These are phyloP conservation scores for Drosophila parthenogenetica DNA, from an alignment of 2,888 invertebrate genomes.

Conservation along the genomic window DNA sequence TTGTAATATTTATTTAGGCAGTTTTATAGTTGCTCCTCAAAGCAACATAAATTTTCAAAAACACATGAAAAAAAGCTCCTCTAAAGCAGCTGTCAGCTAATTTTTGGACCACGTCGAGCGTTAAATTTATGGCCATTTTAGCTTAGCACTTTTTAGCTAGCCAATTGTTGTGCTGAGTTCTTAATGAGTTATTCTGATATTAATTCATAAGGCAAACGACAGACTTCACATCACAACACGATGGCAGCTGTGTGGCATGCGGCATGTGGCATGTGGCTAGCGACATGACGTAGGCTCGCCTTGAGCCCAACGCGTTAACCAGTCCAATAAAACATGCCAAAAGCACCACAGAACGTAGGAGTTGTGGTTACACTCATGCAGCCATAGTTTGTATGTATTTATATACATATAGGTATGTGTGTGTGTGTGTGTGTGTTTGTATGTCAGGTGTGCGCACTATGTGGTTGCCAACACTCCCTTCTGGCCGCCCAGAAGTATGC, in stretches of 20 bases:
- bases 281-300: slow-evolving; percentile 45
- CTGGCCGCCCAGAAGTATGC: slow-evolving; percentile 43
- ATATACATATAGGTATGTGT: not conserved
- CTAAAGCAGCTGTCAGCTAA: slow-evolving; percentile 24
- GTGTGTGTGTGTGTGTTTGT: slow-evolving; percentile 7
- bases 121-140: slow-evolving; percentile 65
- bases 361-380: slow-evolving; percentile 26
- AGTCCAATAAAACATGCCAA: slow-evolving; percentile 68
- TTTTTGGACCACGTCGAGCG: slow-evolving; percentile 38
- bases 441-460: slow-evolving; percentile 44
- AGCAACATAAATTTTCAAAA: slow-evolving; percentile 1
- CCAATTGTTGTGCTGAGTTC: slow-evolving; percentile 12
- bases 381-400: slow-evolving; percentile 2
- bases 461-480: slow-evolving; percentile 30
- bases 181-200: slow-evolving; percentile 72
- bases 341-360: slow-evolving; percentile 38
- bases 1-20: slow-evolving; percentile 70
- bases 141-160: slow-evolving; percentile 57
- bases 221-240: slow-evolving; percentile 8
- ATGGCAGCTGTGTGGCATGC: slow-evolving; percentile 45
- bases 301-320: slow-evolving; percentile 44
- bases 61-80: not conserved
- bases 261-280: slow-evolving; percentile 48
- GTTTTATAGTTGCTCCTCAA: slow-evolving; percentile 30
- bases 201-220: slow-evolving; percentile 60